A percentile compares a stretch with the other conserved stretches of the same genome.
phyloP scores from a whole-genome alignment of 2,113 vertebrate species.

The Polypterus bichir region DNA sequence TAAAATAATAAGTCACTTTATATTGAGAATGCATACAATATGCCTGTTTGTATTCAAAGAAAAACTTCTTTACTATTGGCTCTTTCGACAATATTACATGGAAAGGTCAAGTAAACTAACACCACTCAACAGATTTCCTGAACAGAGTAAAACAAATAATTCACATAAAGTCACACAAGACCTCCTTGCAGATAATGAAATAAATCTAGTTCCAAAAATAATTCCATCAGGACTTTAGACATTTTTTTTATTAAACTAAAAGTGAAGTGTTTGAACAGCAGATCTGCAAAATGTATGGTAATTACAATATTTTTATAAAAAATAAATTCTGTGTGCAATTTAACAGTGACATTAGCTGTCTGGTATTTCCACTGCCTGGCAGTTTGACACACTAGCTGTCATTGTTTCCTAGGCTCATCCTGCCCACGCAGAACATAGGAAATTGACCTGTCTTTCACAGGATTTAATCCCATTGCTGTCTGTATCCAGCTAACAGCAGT shows the following conservation, averaged over 20 bases:
- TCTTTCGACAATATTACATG: no score
- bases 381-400: constrained; percentile 33
- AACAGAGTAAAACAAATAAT: no score
- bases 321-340: constrained; percentile 52
- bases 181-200: not conserved
- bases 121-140: no score
- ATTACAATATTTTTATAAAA: constrained; percentile 41
- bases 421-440: constrained; percentile 30
- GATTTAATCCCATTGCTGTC: constrained; percentile 33
- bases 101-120: no score
- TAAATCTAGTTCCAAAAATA: not conserved
- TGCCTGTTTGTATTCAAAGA: no score
- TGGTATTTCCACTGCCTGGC: constrained; percentile 40
- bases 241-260: not conserved
- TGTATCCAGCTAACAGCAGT: constrained; percentile 24
- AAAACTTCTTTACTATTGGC: no score
- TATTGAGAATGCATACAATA: no score
- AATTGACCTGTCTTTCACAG: constrained; percentile 40
- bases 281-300: constrained; percentile 27
- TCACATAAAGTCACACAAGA: no score
- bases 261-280: constrained; percentile 2
- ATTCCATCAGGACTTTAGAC: not conserved
- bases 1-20: no score
- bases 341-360: constrained; percentile 55
- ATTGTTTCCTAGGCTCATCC: constrained; percentile 28